Evolutionary conservation across 2,797 vertebrate genomes (phyloP), one percentile per base, ranked within the genome.

Genomic region (Myiothlypis chrysogaster): DNA sequence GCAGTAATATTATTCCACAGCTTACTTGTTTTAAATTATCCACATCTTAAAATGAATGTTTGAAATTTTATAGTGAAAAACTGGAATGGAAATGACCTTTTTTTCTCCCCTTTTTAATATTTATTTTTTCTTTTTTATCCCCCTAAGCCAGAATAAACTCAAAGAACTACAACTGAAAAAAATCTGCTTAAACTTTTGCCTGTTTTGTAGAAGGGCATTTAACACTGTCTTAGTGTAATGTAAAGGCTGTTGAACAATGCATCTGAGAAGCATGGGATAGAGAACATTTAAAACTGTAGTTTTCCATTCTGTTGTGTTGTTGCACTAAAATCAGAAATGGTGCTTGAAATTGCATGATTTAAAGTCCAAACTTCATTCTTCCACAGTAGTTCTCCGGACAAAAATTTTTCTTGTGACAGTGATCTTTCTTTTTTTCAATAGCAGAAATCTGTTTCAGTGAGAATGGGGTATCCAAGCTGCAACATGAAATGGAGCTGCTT

Each of bases 41-140:
- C 4, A 9, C 4, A 53, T 24, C 7, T 46, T 41, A 4, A 80
- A 83, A 76, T 32, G 5, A 10, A 37, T 14, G 2, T 32, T 46
- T n/a, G 19, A 44, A 69, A 49, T 32, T 65, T 69, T 63, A 41
- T 20, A 46, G 18, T 17, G 30, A 49, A 83, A 56, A 69, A 7
- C 7, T 24, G 9, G 6, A 50, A 56, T 11, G 10, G 6, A 77
- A 66, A 10, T 1, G 2, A 18, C 2, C 0, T 14, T 28, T 43
- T 20, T 49, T 28, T 4, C 2, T 2, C 2, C 2, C 2, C 3
- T 14, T 85, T 50, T 56, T 30, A 20, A 21, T 59, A 59, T 39
- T 20, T 57, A 17, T 12, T 57, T 35, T 57, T 35, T 28, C 3
- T 27, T 46, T 50, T n/a, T 44, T 12, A 12, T 14, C 11, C n/a